A percentile compares a stretch with the other conserved stretches of the same genome.
phyloP scores from a whole-genome alignment of 1,140 invertebrate genomes.

The Sminthurides bifidus region DNA sequence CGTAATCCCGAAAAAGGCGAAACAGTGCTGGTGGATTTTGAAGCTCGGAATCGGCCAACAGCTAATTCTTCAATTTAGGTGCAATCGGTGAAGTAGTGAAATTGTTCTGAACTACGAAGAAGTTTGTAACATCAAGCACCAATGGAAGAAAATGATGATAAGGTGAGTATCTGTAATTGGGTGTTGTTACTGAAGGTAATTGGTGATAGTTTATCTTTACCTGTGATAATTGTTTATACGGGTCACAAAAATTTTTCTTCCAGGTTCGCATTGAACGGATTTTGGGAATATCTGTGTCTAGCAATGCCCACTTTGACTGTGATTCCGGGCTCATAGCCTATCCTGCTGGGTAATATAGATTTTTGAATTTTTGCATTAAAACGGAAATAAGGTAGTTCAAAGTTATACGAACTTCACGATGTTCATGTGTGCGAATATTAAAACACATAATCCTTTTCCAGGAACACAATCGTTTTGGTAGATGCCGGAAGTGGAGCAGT shows the following conservation, averaged over 20 bases:
- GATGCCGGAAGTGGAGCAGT: slow-evolving; percentile 31
- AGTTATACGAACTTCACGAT: neutral
- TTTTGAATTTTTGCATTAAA: slow-evolving; percentile 1
- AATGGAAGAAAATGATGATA: slow-evolving; percentile 33
- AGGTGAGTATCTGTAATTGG: slow-evolving; percentile 12
- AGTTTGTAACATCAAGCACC: slow-evolving; percentile 1
- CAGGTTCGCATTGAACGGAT: slow-evolving; percentile 90
- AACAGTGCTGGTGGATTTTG: too few relatives aligned
- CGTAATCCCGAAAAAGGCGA: neutral
- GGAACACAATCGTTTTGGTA: slow-evolving; percentile 29
- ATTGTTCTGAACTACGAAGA: slow-evolving; percentile 4
- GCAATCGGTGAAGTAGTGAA: neutral
- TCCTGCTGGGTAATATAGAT: slow-evolving; percentile 73
- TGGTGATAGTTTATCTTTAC: neutral
- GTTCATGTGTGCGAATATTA: neutral
- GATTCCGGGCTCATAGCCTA: slow-evolving; percentile 81
- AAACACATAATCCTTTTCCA: slow-evolving; percentile 9
- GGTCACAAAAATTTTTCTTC: slow-evolving; percentile 35
- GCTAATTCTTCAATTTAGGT: too few relatives aligned
- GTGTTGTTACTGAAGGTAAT: neutral
- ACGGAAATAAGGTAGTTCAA: neutral
- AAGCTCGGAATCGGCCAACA: too few relatives aligned
- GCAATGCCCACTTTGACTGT: slow-evolving; percentile 79
- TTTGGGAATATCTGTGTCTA: slow-evolving; percentile 78
- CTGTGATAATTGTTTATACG: neutral